Base-by-base conservation (phyloP, 2,797 vertebrate genomes). In the Emys orbicularis region DNA sequence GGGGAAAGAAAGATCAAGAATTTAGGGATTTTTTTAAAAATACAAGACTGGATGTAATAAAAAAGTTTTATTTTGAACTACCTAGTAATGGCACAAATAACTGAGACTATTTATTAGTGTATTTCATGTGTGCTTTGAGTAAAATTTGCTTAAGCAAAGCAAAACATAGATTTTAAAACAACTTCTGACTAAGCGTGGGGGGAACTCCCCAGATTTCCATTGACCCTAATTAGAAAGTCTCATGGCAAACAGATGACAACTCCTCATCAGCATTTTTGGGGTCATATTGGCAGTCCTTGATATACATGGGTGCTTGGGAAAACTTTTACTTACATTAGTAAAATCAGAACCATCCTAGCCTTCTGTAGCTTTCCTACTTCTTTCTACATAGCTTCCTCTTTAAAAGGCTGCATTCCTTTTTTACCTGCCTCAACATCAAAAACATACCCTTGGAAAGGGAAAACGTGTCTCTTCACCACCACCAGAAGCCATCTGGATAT, bases 401-500 rank as follows among this genome's bases (percentile, higher is more conserved):
- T 87, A 90, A 88, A 94, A 91, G 4, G 56, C 16, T 15, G 29
- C 10, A 1, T 79, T 53, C 77, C 76, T 96, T 96, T 93, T 49
- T 86, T 29, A 85, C 83, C 65, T 77, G 21, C 83, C 47, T 92
- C 23, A 68, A 52, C 29, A 88, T 83, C 61, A 92, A 96, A 87
- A 81, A 56, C 59, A 3, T 83, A 90, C 91, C 37, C 82, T 25
- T 72, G 80, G 83, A 92, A 96, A 89, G 80, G 52, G 56, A 94
- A 92, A 94, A 95, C 97, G 93, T 94, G 93, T 95, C 89, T 88
- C 89, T 96, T 98, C 88, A 91, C 90, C 83, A 94, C 81, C 94
- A 96, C 90, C 91, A 94, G 84, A 96, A 97, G 95, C 98, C 97
- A 98, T 98, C 98, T 98, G 98, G 97, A 97, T 93, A 97, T 94